Conservation (phyloP, 2,113 vertebrate genomes). For the Saccopteryx leptura region DNA sequence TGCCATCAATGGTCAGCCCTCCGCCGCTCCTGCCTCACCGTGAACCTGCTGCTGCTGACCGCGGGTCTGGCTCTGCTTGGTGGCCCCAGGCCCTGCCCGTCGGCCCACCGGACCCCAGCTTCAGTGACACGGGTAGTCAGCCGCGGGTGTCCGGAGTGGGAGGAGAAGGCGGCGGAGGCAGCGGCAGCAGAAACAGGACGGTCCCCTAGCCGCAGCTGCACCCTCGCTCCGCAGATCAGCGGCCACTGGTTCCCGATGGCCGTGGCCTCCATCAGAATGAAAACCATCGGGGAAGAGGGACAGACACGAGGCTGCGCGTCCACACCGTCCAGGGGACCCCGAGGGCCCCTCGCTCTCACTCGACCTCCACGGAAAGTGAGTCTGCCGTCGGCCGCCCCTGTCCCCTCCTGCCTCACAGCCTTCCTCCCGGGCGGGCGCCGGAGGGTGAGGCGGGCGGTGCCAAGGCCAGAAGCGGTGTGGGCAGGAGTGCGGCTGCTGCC, state of each 20-base stretch:
- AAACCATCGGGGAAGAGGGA: fast-evolving
- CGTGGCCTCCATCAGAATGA: background rate
- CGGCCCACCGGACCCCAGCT: background rate
- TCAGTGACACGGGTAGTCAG: background rate
- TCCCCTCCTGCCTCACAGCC: no score
- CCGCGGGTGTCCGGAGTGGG: fast-evolving
- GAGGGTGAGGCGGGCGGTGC: no score
- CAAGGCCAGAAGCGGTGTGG: no score
- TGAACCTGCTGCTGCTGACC: no score
- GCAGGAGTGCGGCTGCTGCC: no score
- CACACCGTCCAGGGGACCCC: background rate
- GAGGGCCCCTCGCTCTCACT: no score
- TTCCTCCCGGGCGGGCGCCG: no score
- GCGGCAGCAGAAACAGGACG: background rate
- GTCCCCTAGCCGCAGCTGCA: fast-evolving
- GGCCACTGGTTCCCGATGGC: background rate
- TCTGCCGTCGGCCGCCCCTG: no score
- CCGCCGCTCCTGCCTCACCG: background rate
- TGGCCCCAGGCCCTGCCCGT: background rate
- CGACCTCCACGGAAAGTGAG: no score
- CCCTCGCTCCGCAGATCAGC: background rate
- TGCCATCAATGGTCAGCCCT: background rate
- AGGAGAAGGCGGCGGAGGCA: background rate
- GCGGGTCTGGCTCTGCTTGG: no score
- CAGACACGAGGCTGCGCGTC: no score